Conservation (phyloP, 92 coral and sea anemone species). For the Siderastrea radians region DNA sequence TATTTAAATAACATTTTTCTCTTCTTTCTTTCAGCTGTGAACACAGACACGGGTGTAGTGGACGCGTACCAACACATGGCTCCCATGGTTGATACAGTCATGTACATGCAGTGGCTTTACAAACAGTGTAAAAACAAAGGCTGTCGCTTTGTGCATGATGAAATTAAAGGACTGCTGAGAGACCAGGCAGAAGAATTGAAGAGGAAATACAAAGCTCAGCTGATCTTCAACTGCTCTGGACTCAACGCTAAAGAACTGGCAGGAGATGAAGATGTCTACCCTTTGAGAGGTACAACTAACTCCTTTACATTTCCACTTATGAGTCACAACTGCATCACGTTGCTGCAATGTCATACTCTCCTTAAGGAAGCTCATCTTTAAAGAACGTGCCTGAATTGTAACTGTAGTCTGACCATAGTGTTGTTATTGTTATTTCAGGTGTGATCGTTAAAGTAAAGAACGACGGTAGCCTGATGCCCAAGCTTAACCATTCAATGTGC, state of each 20-base stretch:
- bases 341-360: not conserved
- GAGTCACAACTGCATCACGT: too few species aligned
- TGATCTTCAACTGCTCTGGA: slow-evolving; percentile 71
- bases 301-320: not conserved
- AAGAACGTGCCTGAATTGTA: not conserved
- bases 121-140: slow-evolving; percentile 69
- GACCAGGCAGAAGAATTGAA: slow-evolving; percentile 64
- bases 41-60: slow-evolving; percentile 50
- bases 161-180: slow-evolving; percentile 53
- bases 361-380: not conserved
- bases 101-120: slow-evolving; percentile 72
- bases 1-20: not conserved
- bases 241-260: slow-evolving; percentile 70
- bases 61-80: slow-evolving; percentile 67
- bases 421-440: not conserved
- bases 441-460: slow-evolving; percentile 36
- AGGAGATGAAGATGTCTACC: slow-evolving; percentile 69
- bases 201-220: slow-evolving; percentile 51
- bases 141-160: slow-evolving; percentile 57
- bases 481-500: slow-evolving; percentile 45
- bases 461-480: slow-evolving; percentile 53
- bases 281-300: slow-evolving; percentile 41
- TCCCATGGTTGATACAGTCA: slow-evolving; percentile 61
- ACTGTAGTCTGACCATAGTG: not conserved
- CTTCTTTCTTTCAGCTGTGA: slow-evolving; percentile 24